Percentiles rank a stretch among this genome's conserved stretches.
phyloP scores from a whole-genome alignment of 2,797 vertebrate species.

The Paramormyrops hopkinsi region DNA sequence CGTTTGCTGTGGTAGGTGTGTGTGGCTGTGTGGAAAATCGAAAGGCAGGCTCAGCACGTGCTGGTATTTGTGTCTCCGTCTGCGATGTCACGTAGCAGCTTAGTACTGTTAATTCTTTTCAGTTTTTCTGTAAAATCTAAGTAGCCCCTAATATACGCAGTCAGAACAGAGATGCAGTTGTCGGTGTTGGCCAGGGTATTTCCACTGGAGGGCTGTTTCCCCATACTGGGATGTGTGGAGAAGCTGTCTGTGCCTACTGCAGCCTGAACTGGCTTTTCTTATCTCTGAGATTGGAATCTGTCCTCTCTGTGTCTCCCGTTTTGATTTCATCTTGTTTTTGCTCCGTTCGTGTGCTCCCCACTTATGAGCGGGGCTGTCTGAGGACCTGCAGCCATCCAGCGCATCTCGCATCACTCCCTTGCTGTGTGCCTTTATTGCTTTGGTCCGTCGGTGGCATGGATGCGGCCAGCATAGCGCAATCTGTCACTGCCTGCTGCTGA shows the following conservation, averaged over 20 bases:
- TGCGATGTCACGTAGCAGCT: neutral
- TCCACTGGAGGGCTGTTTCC: neutral
- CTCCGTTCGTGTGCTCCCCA: neutral
- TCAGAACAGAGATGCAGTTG: neutral
- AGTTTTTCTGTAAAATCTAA: neutral
- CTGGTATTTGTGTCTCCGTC: neutral
- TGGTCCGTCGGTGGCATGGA: neutral
- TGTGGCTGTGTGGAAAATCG: neutral
- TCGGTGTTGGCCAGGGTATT: neutral
- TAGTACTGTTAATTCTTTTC: neutral
- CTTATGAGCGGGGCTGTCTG: slow-evolving; percentile 34
- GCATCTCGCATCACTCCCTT: neutral
- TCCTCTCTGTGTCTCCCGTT: neutral
- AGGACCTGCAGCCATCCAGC: neutral
- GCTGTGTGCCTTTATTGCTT: neutral
- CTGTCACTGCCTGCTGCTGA: neutral
- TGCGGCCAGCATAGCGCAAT: neutral
- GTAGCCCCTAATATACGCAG: neutral
- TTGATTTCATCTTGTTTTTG: neutral
- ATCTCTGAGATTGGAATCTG: neutral
- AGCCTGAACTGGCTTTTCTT: neutral
- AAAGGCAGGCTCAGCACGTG: neutral
- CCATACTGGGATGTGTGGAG: neutral
- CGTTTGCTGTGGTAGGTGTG: neutral
- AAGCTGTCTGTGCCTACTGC: neutral